phyloP scores from a whole-genome alignment of 2,113 vertebrate genomes.

The Xenus cinereus region DNA sequence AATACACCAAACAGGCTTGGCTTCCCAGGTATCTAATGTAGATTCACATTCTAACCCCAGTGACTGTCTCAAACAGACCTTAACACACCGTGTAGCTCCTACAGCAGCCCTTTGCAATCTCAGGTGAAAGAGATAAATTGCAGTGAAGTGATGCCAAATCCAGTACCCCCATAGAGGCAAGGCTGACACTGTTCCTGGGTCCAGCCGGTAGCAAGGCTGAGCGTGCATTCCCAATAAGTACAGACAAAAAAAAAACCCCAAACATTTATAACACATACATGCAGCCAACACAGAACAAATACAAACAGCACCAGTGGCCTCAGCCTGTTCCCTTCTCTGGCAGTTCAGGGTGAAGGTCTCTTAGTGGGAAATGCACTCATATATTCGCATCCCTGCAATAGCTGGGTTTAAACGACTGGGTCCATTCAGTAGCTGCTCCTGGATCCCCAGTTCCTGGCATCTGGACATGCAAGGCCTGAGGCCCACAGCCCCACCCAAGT shows the following conservation, averaged over 20 bases:
- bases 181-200: neutral
- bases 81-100: neutral
- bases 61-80: neutral
- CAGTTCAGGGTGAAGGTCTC: neutral
- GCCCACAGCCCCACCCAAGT: neutral
- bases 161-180: neutral
- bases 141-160: neutral
- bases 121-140: neutral
- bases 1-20: neutral
- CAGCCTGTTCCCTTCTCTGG: no score
- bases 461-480: rapidly evolving
- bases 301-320: neutral
- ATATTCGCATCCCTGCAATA: neutral
- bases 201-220: neutral
- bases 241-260: neutral
- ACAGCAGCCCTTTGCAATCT: neutral
- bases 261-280: neutral
- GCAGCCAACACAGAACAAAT: neutral
- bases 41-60: neutral
- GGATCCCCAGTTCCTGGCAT: neutral
- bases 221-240: neutral
- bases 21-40: neutral
- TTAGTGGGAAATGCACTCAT: neutral
- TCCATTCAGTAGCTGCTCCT: neutral
- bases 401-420: neutral